Evolutionary conservation across 2,888 invertebrate species (phyloP), one percentile per base, ranked within the genome.

Genomic region (Lasioglossum zephyrum): DNA sequence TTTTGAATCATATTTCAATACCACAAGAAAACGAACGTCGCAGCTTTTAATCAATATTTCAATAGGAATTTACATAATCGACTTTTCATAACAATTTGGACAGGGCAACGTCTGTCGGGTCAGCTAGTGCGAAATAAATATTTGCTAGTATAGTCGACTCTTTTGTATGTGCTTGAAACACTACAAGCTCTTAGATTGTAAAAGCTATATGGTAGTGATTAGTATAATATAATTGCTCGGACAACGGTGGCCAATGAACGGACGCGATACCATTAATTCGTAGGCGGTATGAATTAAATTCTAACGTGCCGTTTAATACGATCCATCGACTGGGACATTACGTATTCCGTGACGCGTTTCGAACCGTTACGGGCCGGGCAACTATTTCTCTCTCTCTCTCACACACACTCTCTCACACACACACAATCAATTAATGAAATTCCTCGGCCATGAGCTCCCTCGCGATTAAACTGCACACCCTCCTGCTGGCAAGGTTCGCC

Each of bases 381-480:
- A 66, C 66, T 73, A 31, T 47, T 49, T 73, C 73, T 49, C 73
- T 49, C 47, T 6, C 57, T 53, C 22, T 53, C 22, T 53, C 8
- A 8, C 53, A 31, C 31, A 1, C 31, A 1, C 31, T n/a, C 57
- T 11, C n/a, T 11, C n/a, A 22, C 73, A 9, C 57, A 1, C n/a
- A 11, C n/a, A 47, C 73, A 18, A 18, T 18, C 47, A 31, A 49
- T 47, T 73, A 73, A 73, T 73, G 47, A 73, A 73, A 73, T 73
- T 73, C 73, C 47, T 31, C 73, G 47, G 47, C 47, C 47, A 22
- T 73, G 47, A 18, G 73, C 31, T 72, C 47, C 8, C 26, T 18
- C 47, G 47, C 73, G 73, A 31, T 73, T 73, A 73, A 73, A 47
- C 49, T 73, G 47, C 73, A 49, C 47, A 18, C 73, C 31, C 16